These are phyloP conservation scores for Gandaritis pyraliata DNA, from an alignment of 2,888 invertebrate species.

Conservation along the genomic window DNA sequence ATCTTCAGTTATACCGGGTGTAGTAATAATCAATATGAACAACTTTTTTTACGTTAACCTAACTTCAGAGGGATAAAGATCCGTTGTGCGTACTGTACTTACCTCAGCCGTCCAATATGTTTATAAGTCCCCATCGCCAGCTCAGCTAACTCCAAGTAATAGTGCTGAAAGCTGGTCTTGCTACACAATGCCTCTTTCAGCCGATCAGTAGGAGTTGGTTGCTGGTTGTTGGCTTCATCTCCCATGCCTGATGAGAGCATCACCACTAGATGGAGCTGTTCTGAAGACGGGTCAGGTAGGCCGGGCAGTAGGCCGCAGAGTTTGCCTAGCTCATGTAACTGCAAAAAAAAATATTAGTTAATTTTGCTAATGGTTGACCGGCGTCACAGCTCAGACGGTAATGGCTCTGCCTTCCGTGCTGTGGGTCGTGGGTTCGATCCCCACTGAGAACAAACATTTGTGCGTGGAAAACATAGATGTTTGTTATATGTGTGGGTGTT, in stretches of 20 bases:
- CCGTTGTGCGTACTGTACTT: too few species aligned
- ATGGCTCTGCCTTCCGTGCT: too few species aligned
- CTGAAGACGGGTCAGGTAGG: conserved; percentile 89
- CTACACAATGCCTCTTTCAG: conserved; percentile 96
- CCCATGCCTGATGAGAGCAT: conserved; percentile 96
- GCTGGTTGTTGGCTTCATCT: conserved; percentile 82
- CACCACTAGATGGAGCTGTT: conserved; percentile 95
- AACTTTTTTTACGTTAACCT: too few species aligned
- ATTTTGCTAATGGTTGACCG: too few species aligned
- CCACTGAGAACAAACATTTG: too few species aligned
- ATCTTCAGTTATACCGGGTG: too few species aligned
- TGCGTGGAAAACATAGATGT: too few species aligned
- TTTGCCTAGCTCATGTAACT: conserved; percentile 93
- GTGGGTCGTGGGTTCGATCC: too few species aligned
- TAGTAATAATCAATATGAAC: too few species aligned
- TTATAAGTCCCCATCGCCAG: conserved; percentile 98
- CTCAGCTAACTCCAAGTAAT: conserved; percentile 96
- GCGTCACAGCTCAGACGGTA: too few species aligned
- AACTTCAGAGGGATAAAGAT: too few species aligned
- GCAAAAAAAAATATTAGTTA: conserved; percentile 24
- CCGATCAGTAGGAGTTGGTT: conserved; percentile 89
- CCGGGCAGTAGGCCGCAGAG: conserved; percentile 96
- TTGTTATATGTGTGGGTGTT: too few species aligned
- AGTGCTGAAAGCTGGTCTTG: conserved; percentile 93
- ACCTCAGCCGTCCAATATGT: conserved; percentile 91